Evolutionary conservation across 2,888 invertebrate species (phyloP), one percentile per base, ranked within the genome.

Genomic region (Campoplex capitator): DNA sequence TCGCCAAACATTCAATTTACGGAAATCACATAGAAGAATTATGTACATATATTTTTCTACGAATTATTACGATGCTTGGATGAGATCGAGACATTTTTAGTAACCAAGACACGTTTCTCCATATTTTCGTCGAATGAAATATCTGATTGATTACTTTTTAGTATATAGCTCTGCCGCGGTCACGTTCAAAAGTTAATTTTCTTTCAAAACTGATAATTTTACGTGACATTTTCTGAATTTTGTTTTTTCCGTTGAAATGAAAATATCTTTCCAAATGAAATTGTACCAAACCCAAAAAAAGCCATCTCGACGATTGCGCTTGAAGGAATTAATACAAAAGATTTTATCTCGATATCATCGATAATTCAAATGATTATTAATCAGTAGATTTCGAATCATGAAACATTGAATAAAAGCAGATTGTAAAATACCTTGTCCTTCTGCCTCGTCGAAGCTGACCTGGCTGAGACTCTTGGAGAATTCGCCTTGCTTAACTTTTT

Each of bases 401-500:
- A 45, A 38, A 48, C 28, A 23, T 23, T 68, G 3, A 70, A 28
- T 70, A 0, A 16, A 23, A 28, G n/a, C n/a, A n/a, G 32, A 32
- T 32, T 4, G 32, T 28, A 32, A 16, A 13, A 32, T 90, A 93
- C 93, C 93, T 92, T 91, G 92, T 83, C 91, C 91, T 79, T 92
- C 91, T 73, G 90, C 89, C 83, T 93, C 92, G 42, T 92, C 93
- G 81, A 93, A 93, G 86, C 93, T 93, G 79, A 93, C 93, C 89
- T 93, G 93, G 77, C 91, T 93, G 83, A 93, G 89, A 73, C 93
- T 93, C 88, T 93, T 93, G 13, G 93, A 93, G 85, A 93, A 93
- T 86, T 93, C 93, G 56, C 93, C 93, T 82, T 93, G 93, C 85
- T 93, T 93, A 74, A 93, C 92, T 89, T 93, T 93, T 88, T 93